phyloP scores from a whole-genome alignment of 2,797 vertebrate species.

The Eulemur rubriventer region DNA sequence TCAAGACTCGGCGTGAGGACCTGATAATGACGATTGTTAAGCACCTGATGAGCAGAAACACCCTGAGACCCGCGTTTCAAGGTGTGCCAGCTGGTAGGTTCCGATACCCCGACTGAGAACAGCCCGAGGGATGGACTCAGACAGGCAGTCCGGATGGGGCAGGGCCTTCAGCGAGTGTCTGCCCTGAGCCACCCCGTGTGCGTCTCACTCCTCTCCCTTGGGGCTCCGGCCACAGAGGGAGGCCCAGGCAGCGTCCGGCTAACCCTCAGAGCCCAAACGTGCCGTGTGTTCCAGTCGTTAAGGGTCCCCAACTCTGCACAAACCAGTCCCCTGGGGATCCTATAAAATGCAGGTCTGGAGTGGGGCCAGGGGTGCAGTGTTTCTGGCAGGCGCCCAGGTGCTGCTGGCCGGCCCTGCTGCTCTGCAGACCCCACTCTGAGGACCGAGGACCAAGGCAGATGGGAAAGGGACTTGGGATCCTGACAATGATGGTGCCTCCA shows the following conservation, averaged over 20 bases:
- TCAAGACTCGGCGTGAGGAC: neutral
- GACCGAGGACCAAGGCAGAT: neutral
- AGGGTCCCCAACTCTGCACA: neutral
- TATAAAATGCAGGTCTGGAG: neutral
- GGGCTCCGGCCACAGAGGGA: neutral
- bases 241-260: fast-evolving
- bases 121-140: neutral
- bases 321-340: neutral
- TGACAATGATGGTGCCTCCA: neutral
- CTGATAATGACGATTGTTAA: neutral
- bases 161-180: neutral
- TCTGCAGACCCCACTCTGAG: neutral
- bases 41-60: neutral
- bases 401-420: too few species aligned
- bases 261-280: neutral
- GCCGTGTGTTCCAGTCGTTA: too few species aligned
- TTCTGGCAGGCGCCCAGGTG: neutral
- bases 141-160: fast-evolving
- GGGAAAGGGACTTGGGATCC: neutral
- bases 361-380: neutral
- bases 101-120: neutral
- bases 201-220: neutral
- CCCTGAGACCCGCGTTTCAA: neutral
- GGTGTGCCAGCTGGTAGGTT: neutral
- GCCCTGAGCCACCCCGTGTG: neutral